phyloP scores from a whole-genome alignment of 1,140 invertebrate genomes.

The Rhopalosiphum padi region DNA sequence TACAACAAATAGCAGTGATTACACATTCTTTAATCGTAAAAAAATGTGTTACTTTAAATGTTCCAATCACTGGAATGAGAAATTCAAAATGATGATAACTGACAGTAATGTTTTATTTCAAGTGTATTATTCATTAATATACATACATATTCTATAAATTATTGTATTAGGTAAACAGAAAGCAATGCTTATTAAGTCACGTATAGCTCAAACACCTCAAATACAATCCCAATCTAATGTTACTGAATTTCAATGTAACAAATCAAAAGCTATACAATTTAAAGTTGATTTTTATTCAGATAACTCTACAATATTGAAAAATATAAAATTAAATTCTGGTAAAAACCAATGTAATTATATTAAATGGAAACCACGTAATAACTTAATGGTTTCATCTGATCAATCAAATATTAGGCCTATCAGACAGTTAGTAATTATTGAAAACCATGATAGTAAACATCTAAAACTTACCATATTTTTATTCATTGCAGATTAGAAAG shows the following conservation, averaged over 20 bases:
- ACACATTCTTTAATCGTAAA: neutral
- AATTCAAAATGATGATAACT: neutral
- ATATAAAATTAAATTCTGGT: neutral
- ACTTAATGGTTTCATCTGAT: neutral
- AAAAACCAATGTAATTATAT: neutral
- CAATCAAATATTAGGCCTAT: neutral
- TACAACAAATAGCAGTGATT: neutral
- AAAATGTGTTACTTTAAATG: neutral
- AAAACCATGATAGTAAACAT: neutral
- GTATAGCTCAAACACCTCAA: neutral
- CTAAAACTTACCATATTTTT: neutral
- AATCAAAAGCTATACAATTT: neutral
- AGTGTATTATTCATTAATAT: neutral
- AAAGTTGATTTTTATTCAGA: neutral
- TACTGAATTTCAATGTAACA: neutral
- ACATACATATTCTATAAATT: no score
- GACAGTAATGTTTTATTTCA: neutral
- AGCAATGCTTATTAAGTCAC: neutral
- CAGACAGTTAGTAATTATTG: neutral
- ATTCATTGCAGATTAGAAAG: neutral
- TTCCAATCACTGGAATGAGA: neutral
- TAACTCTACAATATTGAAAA: neutral
- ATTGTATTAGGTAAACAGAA: neutral
- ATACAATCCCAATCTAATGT: neutral
- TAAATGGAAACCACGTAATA: neutral